phyloP scores from a whole-genome alignment of 23 tunicate genomes.

The Styela clava region DNA sequence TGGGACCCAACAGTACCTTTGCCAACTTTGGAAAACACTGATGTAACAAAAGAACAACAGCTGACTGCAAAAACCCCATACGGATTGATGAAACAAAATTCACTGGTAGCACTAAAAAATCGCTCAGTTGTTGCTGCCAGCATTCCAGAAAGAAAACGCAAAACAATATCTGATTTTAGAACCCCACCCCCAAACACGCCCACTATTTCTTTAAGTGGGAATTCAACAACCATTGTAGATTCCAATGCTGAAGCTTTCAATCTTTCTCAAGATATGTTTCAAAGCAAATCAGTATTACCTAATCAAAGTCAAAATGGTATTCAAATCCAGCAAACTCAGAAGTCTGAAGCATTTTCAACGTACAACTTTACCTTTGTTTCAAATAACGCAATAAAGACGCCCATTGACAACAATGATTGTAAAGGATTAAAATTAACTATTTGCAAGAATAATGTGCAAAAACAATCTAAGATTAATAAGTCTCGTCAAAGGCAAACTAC shows the following conservation, averaged over 20 bases:
- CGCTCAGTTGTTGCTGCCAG: not conserved
- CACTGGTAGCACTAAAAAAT: not conserved
- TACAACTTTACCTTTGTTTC: too few relatives aligned
- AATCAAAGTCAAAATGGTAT: not conserved
- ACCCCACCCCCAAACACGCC: slow-evolving; percentile 50
- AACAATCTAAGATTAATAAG: not conserved
- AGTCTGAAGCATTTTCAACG: not conserved
- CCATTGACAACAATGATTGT: too few relatives aligned
- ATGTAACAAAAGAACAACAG: not conserved
- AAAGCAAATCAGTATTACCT: not conserved
- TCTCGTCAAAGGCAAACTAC: not conserved
- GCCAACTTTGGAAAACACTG: not conserved
- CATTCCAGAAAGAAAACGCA: not conserved
- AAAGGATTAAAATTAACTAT: not conserved
- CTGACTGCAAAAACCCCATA: slow-evolving; percentile 47
- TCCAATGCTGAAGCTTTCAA: not conserved
- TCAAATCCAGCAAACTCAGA: not conserved
- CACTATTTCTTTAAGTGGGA: slow-evolving; percentile 29
- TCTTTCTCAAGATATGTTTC: slow-evolving; percentile 17
- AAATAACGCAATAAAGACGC: not conserved
- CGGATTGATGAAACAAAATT: slow-evolving; percentile 28
- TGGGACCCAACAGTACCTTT: not conserved
- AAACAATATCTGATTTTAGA: slow-evolving; percentile 17
- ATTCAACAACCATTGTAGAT: not conserved
- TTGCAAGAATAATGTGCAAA: not conserved